Evolutionary conservation across 1,140 invertebrate species (phyloP).

Genomic region (Apolygus lucorum): DNA sequence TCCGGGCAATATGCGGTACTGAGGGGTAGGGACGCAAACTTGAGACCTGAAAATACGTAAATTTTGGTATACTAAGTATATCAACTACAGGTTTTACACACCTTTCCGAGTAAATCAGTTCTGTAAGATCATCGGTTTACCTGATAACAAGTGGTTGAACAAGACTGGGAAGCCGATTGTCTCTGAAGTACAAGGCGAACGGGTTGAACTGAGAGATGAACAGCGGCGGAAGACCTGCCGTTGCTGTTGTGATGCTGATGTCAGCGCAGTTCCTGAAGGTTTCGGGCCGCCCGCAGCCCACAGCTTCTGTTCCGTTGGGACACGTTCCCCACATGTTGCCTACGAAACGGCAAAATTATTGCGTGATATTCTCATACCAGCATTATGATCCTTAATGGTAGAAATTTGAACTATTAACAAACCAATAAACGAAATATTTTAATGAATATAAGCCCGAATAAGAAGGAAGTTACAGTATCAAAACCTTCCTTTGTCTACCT

Average conservation of each 20-base stretch:
- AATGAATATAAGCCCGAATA: no score
- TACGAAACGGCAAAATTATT: conserved; percentile 35
- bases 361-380: no score
- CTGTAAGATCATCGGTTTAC: no score
- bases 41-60: conserved; percentile 61
- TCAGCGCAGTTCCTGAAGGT: conserved; percentile 84
- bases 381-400: no score
- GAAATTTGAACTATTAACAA: no score
- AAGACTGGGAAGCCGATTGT: conserved; percentile 43
- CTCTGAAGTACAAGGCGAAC: conserved; percentile 52
- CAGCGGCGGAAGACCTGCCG: conserved; percentile 51
- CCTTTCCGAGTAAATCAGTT: no score
- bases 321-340: conserved; percentile 83
- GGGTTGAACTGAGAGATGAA: conserved; percentile 54
- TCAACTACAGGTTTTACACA: no score
- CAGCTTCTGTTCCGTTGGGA: conserved; percentile 68
- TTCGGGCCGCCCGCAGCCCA: conserved; percentile 77
- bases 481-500: no score
- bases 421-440: no score
- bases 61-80: no score
- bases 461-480: no score
- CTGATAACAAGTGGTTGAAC: conserved; percentile 62
- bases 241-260: conserved; percentile 65
- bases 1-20: conserved; percentile 55
- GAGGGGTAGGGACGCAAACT: conserved; percentile 55